Evolutionary conservation across 2,888 invertebrate genomes (phyloP).

Genomic region (Allophyes oxyacanthae): DNA sequence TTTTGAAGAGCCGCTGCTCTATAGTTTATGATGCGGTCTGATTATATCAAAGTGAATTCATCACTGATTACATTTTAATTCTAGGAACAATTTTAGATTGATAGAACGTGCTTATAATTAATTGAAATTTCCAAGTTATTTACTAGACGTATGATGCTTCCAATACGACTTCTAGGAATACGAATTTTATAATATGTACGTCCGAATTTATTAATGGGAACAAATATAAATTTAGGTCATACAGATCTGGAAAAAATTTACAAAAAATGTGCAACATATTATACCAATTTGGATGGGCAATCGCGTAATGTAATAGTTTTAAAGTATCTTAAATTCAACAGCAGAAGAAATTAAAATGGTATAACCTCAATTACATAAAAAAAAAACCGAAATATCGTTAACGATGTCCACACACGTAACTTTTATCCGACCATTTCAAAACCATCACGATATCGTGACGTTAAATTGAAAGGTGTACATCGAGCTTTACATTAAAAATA

Average conservation of each 20-base stretch:
- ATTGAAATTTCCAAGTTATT: too few species aligned
- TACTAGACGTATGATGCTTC: too few species aligned
- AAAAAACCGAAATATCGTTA: conserved; percentile 22
- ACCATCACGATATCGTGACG: conserved; percentile 42
- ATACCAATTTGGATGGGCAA: too few species aligned
- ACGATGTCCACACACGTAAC: conserved; percentile 16
- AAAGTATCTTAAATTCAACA: too few species aligned
- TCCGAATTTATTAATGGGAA: too few species aligned
- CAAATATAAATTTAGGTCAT: too few species aligned
- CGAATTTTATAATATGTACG: too few species aligned
- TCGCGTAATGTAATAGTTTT: too few species aligned
- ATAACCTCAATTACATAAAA: too few species aligned
- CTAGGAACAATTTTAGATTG: conserved; percentile 23
- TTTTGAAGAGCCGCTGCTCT: conserved; percentile 24
- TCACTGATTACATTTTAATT: conserved; percentile 32
- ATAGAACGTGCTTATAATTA: neutral
- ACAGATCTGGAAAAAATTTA: too few species aligned
- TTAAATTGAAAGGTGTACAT: conserved; percentile 31
- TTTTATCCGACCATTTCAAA: conserved; percentile 17
- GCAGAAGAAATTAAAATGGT: too few species aligned
- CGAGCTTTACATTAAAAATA: conserved; percentile 26
- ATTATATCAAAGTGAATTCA: conserved; percentile 24
- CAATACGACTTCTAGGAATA: neutral
- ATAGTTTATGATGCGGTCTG: conserved; percentile 44
- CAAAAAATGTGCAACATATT: too few species aligned